Evolutionary conservation across 1,140 invertebrate species (phyloP), one percentile per base, ranked within the genome.

Genomic region (Spodoptera frugiperda): DNA sequence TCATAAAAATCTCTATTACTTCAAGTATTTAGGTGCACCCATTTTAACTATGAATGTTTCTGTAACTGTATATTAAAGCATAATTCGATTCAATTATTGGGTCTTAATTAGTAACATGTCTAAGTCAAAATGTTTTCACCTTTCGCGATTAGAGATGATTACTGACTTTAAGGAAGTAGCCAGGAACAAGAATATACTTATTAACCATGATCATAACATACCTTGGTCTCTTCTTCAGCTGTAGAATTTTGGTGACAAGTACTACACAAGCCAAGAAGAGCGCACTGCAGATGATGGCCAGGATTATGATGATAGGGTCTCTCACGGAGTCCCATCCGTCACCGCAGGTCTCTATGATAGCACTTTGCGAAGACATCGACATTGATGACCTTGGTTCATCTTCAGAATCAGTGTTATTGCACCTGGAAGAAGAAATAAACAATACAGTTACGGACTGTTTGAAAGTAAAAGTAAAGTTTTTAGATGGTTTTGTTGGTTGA

Each of bases 221-320:
- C 94, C 81, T 95, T 79, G 72, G 96, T 87, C 78, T 72, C 76
- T 81, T 90, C 83, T 86, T 93, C 70, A 94, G 71, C 46, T 91
- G 83, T 33, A 92, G 54, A 21, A 93, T 81, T 72, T 89, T 93
- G 10, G 85, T 88, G 17, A 89, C 70, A 1, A 94, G 88, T 8
- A 88, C 67, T 5, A 84, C 89, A 53, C 88, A 90, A 5, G 80
- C 44, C 2, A 91, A 46, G 14, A 80, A 88, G 12, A 94, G 76
- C 8, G 89, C 21, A 0, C 87, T 88, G 46, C 83, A 85, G 0
- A 91, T 63, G 8, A 84, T 79, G 0, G 87, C 88, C 6, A 94
- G 77, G 5, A 84, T 80, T 83, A 93, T 86, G 11, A 94, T 84
- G 12, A 91, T 82, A 1, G 92, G 91, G 61, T 93, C 91, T 25